Evolutionary conservation across 2,888 invertebrate genomes (phyloP), one percentile per base, ranked within the genome.

Genomic region (Formica aserva): DNA sequence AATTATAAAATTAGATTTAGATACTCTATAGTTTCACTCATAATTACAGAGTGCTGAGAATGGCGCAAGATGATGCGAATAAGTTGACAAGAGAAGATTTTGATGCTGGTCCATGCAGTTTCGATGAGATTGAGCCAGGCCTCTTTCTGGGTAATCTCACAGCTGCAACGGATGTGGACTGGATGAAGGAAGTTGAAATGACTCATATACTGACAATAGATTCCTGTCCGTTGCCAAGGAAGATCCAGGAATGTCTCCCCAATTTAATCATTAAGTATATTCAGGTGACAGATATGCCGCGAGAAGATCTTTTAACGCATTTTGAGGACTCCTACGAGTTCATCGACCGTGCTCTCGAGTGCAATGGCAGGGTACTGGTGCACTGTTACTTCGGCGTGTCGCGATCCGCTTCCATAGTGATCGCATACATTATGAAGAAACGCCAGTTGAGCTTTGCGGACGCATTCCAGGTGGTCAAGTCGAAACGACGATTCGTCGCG

Each of bases 311-410:
- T 57, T 95, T 99, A 62, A 97, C 96, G 87, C 96, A 97, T 92
- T 96, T 98, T 88, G 97, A 97, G 86, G 97, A 97, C 67, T 97
- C 98, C 77, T 97, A 97, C 92, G 95, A 96, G 5, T 99, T 98
- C 92, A 98, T 99, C 84, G 96, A 96, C 87, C 94, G 96, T 85
- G 97, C 97, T 1, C 95, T 97, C 81, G 94, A 96, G 6, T 93
- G 94, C 3, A 96, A 96, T 52, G 97, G 97, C 62, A 96, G 95
- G 82, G 96, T 98, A 8, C 95, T 99, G 18, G 98, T 98, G 1
- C 99, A 99, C 93, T 99, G 99, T 95, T 98, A 98, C 94, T 98
- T 97, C 92, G 99, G 99, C 18, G 97, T 98, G 3, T 99, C 98
- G 0, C 96, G 99, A 77, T 98, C 98, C 94, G 98, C 98, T 0